Percentiles rank a stretch among this genome's conserved stretches.
phyloP scores from a whole-genome alignment of 2,113 vertebrate genomes.

The Gymnocephalus cernua region DNA sequence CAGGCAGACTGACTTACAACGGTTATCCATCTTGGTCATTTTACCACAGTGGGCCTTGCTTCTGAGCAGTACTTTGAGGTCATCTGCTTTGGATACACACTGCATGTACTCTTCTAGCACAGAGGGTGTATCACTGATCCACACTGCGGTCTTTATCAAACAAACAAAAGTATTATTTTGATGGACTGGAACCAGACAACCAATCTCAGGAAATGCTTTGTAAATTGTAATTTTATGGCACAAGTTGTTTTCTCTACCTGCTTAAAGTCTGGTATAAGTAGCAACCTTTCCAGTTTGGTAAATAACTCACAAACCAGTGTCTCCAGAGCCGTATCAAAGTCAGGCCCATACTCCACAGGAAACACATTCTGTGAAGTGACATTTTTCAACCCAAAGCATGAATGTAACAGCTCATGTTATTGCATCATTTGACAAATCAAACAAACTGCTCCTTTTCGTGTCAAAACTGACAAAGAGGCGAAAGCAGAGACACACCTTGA shows the following conservation, averaged over 20 bases:
- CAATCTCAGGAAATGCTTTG: background rate
- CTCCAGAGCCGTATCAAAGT: conserved; percentile 84
- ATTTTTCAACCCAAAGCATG: background rate
- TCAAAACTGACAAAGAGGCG: background rate
- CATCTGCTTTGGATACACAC: conserved; percentile 59
- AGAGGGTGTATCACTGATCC: conserved; percentile 64
- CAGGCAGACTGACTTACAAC: conserved; percentile 56
- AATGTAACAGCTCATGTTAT: background rate
- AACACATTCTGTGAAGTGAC: conserved; percentile 74
- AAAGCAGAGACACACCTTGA: conserved; percentile 57
- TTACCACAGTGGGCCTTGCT: conserved; percentile 27
- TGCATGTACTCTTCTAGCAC: conserved; percentile 68
- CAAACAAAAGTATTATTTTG: conserved; percentile 22
- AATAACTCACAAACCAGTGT: conserved; percentile 84
- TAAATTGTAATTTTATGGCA: background rate
- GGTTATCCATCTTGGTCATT: conserved; percentile 35
- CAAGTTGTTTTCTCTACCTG: conserved; percentile 58
- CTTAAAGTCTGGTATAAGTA: conserved; percentile 77
- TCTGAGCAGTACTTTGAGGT: conserved; percentile 69
- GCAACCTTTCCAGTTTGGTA: conserved; percentile 80
- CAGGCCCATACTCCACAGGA: conserved; percentile 82
- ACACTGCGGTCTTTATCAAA: conserved; percentile 64
- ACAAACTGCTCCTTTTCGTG: background rate
- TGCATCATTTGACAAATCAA: background rate
- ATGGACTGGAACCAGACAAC: background rate